These are phyloP conservation scores for Tetrax tetrax DNA, from an alignment of 2,113 vertebrate genomes.

Conservation along the genomic window DNA sequence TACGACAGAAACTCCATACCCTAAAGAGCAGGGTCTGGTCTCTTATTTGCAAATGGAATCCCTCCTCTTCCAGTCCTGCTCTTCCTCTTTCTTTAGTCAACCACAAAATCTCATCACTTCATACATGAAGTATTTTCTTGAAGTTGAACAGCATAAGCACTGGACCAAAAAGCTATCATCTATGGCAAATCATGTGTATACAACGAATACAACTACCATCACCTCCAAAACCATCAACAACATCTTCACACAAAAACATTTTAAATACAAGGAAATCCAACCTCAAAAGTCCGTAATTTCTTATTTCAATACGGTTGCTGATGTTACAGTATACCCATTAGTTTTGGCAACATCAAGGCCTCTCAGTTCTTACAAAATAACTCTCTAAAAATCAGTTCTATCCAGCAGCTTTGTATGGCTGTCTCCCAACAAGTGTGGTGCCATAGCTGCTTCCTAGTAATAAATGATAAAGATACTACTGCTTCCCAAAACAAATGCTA, in stretches of 20 bases:
- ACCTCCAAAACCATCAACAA: background rate
- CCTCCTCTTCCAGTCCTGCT: background rate
- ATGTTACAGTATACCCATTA: background rate
- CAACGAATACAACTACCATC: background rate
- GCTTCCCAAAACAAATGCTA: background rate
- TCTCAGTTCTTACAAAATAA: background rate
- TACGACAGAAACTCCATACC: background rate
- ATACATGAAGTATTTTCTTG: background rate
- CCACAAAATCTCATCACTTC: background rate
- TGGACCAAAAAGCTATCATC: background rate
- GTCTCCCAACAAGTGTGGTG: background rate
- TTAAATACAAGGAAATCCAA: background rate
- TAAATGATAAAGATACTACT: background rate
- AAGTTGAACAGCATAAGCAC: background rate
- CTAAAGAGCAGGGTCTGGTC: background rate
- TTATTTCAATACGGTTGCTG: background rate
- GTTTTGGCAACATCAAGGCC: background rate
- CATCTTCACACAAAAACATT: background rate
- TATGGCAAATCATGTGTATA: rapidly evolving
- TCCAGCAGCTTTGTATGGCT: background rate
- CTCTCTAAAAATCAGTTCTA: background rate
- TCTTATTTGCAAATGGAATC: background rate
- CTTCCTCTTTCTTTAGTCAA: background rate
- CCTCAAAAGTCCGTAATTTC: background rate
- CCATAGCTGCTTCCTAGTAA: background rate